phyloP scores from a whole-genome alignment of 2,113 vertebrate genomes.

The Zingel zingel region DNA sequence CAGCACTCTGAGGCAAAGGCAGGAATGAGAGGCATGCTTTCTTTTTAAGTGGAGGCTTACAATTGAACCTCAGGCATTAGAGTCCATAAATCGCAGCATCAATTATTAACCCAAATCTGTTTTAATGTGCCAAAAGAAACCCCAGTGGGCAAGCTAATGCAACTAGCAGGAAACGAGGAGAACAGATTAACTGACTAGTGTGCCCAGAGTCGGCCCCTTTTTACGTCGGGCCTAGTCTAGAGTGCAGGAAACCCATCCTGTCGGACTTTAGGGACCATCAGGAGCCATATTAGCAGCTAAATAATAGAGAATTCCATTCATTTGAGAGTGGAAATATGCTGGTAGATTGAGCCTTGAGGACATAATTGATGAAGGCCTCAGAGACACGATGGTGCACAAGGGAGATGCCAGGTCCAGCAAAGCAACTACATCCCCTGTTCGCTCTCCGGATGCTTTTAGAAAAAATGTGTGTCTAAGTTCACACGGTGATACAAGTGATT shows the following conservation, averaged over 20 bases:
- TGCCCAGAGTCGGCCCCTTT: constrained; percentile 55
- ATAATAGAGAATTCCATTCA: constrained; percentile 70
- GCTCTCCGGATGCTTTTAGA: constrained; percentile 54
- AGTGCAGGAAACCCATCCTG: constrained; percentile 73
- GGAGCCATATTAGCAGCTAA: constrained; percentile 67
- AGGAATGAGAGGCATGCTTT: constrained; percentile 70
- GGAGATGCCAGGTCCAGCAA: constrained; percentile 3
- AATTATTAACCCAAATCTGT: constrained; percentile 85
- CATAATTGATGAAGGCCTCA: constrained; percentile 59
- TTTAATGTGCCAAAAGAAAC: constrained; percentile 84
- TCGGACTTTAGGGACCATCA: constrained; percentile 60
- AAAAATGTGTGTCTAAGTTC: constrained; percentile 40
- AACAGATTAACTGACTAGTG: constrained; percentile 75
- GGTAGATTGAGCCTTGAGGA: constrained; percentile 35
- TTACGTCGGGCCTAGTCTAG: constrained; percentile 28
- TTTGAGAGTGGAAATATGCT: constrained; percentile 63
- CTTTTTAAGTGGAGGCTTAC: constrained; percentile 82
- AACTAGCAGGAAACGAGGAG: constrained; percentile 79
- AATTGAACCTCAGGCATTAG: constrained; percentile 75
- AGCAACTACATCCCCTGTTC: constrained; percentile 9
- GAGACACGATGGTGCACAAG: constrained; percentile 2
- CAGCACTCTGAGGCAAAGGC: constrained; percentile 50
- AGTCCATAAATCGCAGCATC: constrained; percentile 82
- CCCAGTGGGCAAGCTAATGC: constrained; percentile 79
- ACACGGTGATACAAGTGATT: constrained; percentile 46